Conservation (phyloP, 2,113 vertebrate species). For the Erinaceus europaeus region DNA sequence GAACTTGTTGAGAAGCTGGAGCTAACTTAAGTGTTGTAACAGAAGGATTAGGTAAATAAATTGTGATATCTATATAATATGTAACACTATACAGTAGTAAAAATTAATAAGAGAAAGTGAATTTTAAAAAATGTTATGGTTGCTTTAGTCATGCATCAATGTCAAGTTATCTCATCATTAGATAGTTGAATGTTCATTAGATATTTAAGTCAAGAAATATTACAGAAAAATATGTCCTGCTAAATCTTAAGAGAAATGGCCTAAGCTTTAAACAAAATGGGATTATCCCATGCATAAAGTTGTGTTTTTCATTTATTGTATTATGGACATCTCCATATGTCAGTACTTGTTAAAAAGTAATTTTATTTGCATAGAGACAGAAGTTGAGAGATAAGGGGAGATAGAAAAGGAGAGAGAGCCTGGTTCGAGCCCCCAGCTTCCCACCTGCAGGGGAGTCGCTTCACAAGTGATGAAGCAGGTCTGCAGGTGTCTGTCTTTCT, state of each 20-base stretch:
- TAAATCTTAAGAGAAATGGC: slow-evolving; percentile 20
- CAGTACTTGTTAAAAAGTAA: no score
- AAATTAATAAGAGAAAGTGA: background rate
- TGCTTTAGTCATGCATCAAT: background rate
- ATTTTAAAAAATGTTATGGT: background rate
- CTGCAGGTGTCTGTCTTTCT: no score
- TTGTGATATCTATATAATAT: background rate
- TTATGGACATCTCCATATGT: background rate
- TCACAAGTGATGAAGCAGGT: no score
- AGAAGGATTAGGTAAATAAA: background rate
- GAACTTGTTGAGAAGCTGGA: slow-evolving; percentile 15
- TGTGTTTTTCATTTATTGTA: slow-evolving; percentile 11
- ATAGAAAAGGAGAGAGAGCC: no score
- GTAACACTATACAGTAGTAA: background rate
- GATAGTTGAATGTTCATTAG: background rate
- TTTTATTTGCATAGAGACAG: no score
- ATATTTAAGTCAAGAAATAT: slow-evolving; percentile 16
- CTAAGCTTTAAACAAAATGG: slow-evolving; percentile 16
- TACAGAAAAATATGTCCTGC: background rate
- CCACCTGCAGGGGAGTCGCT: no score
- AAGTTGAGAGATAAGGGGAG: no score
- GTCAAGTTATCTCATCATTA: slow-evolving; percentile 24
- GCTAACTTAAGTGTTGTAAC: background rate
- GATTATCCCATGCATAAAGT: background rate
- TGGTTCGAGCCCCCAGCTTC: no score